Percentiles rank a stretch among this genome's conserved stretches.
These are phyloP conservation scores for Hermaeophaga mercurialis DNA, from an alignment of 2,888 invertebrate species.

Conservation along the genomic window DNA sequence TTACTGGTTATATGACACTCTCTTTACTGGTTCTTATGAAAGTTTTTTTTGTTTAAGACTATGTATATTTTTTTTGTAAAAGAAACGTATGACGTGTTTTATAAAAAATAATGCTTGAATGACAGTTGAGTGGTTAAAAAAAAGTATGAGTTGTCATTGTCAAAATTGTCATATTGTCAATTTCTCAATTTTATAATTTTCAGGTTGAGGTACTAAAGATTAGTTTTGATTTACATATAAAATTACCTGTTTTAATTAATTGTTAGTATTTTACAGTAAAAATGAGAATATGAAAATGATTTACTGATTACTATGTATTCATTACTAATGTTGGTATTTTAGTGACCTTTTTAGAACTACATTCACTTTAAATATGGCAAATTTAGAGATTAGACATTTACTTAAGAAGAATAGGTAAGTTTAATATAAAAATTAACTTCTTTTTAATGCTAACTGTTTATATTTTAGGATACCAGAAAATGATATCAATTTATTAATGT, in stretches of 20 bases:
- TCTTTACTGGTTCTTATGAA: no score
- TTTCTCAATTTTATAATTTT: conserved; percentile 8
- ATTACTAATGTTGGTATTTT: conserved; percentile 34
- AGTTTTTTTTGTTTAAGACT: no score
- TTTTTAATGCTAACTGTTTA: conserved; percentile 31
- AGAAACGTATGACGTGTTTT: no score
- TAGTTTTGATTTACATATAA: no score
- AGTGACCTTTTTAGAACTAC: conserved; percentile 27
- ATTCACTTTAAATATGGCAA: conserved; percentile 50
- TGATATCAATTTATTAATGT: conserved; percentile 58
- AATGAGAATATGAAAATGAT: conserved; percentile 1
- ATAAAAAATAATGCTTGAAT: no score
- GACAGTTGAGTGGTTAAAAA: no score
- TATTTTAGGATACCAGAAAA: conserved; percentile 61
- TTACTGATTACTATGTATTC: conserved; percentile 8
- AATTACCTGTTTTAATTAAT: neutral
- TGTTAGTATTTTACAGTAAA: neutral
- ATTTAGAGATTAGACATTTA: conserved; percentile 55
- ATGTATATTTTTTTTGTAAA: no score
- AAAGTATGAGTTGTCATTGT: neutral
- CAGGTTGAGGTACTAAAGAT: conserved; percentile 15
- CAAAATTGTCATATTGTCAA: conserved; percentile 6
- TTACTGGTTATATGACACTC: no score
- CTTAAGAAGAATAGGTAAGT: conserved; percentile 52
- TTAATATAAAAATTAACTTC: conserved; percentile 7